phyloP scores from a whole-genome alignment of 2,888 invertebrate species.

The Cerastoderma edule region DNA sequence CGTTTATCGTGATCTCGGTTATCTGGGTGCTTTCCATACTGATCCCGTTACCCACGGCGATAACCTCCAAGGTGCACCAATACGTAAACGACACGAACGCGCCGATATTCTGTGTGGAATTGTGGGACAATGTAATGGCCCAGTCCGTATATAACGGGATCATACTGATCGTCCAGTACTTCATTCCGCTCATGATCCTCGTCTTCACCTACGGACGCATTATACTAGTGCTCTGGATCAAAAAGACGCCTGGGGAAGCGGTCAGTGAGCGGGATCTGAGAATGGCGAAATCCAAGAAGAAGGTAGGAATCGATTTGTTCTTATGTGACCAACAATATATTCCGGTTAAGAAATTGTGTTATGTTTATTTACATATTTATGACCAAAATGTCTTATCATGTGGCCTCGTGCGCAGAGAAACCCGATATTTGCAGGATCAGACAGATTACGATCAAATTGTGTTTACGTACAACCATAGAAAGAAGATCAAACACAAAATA shows the following conservation, averaged over 20 bases:
- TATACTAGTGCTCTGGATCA: conserved; percentile 94
- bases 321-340: too few species aligned
- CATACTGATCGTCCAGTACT: conserved; percentile 92
- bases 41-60: conserved; percentile 92
- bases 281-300: conserved; percentile 93
- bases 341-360: too few species aligned
- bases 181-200: conserved; percentile 92
- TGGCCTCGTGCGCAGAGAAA: too few species aligned
- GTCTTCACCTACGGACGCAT: conserved; percentile 94
- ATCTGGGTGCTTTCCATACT: conserved; percentile 91
- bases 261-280: conserved; percentile 92
- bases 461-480: too few species aligned
- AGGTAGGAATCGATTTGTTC: too few species aligned
- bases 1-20: conserved; percentile 88
- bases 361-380: too few species aligned
- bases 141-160: conserved; percentile 89
- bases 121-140: conserved; percentile 66
- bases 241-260: conserved; percentile 94
- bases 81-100: conserved; percentile 67
- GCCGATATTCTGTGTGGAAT: conserved; percentile 68
- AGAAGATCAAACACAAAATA: too few species aligned
- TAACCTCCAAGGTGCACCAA: conserved; percentile 87
- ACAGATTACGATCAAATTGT: too few species aligned
- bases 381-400: too few species aligned
- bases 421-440: too few species aligned